phyloP scores from a whole-genome alignment of 2,113 vertebrate species.

The Pterocles burchelli region DNA sequence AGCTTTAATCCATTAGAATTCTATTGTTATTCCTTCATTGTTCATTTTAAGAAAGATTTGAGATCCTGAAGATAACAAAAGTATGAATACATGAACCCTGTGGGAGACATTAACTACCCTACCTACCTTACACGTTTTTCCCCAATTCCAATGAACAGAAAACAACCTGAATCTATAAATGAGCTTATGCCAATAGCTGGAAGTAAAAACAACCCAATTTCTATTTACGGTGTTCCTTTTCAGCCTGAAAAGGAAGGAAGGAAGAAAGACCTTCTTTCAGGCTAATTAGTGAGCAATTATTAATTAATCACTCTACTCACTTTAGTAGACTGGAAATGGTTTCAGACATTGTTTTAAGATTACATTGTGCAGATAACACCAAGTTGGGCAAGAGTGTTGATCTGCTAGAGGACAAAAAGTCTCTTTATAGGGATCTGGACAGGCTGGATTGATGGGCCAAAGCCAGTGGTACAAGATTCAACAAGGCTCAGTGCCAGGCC shows the following conservation, averaged over 20 bases:
- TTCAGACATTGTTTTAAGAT: background rate
- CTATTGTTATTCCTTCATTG: background rate
- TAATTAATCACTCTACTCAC: background rate
- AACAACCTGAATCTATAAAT: background rate
- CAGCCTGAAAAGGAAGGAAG: background rate
- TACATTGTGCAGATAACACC: background rate
- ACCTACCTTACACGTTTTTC: background rate
- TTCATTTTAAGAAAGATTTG: background rate
- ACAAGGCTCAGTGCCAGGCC: too few species aligned
- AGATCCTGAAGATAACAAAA: background rate
- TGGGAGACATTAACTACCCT: background rate
- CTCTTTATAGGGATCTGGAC: background rate
- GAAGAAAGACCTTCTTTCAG: too few species aligned
- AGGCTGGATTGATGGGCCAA: background rate
- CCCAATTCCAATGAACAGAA: background rate
- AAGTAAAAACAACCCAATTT: background rate
- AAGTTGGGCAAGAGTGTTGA: fast-evolving
- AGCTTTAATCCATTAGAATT: background rate
- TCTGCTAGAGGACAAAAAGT: background rate
- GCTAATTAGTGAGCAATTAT: background rate
- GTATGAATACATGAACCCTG: background rate
- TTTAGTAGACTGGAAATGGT: background rate
- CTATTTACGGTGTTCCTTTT: background rate
- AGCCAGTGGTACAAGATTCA: too few species aligned
- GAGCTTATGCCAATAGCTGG: background rate